Evolutionary conservation across 2,113 vertebrate genomes (phyloP), one percentile per base, ranked within the genome.

Genomic region (Motacilla tschutschensis): DNA sequence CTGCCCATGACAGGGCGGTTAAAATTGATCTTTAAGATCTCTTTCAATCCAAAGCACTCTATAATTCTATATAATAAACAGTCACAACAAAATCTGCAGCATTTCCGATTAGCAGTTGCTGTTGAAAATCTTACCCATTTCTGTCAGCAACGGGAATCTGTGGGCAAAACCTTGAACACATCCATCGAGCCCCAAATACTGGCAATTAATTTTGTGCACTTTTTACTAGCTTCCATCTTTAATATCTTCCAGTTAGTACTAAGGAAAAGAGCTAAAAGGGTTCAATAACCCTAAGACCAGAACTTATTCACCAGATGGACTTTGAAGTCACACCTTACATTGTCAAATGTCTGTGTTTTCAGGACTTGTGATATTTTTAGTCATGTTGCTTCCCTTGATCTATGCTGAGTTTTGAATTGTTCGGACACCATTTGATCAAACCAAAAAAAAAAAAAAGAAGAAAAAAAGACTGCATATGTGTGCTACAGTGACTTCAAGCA

Each of bases 311-410:
- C n/a, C 55, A 63, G 40, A 79, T 43, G 75, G 66, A 72, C 76
- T 91, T 92, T 83, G 85, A 93, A 91, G 58, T 91, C 73, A 85
- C 29, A 64, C 73, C 38, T 93, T 60, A 35, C 28, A 85, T 64
- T 76, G 22, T 57, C 33, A 82, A 87, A 41, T 24, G 10, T 40
- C 28, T 59, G 44, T 74, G 79, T 77, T 89, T 90, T 55, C 76
- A 90, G 33, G 19, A 72, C 6, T 38, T 31, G 40, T 26, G 60
- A 29, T 92, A 85, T 92, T 92, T 92, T 89, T 87, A 90, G 53
- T 35, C 19, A 33, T 14, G 19, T 47, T 76, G 12, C 29, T 41
- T 85, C 40, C 44, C 64, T 92, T 90, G 36, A 89, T 85, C 69
- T 84, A 12, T 59, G 28, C 20, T 38, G 66, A 72, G 22, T 79